phyloP scores from a whole-genome alignment of 2,797 vertebrate genomes.

The Coluber constrictor region DNA sequence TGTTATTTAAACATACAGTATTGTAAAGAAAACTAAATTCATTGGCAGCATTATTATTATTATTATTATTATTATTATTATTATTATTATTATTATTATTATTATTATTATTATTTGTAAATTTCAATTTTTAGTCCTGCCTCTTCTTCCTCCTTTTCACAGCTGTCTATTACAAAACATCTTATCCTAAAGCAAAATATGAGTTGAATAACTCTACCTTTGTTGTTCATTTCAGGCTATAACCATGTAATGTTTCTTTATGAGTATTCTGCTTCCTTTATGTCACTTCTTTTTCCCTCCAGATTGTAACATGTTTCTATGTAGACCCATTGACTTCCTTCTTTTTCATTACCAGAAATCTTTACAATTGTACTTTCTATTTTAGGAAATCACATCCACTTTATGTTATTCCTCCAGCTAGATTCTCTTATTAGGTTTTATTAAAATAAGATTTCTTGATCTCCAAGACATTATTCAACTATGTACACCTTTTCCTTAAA shows the following conservation, averaged over 20 bases:
- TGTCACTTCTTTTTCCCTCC: not conserved
- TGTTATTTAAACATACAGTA: not conserved
- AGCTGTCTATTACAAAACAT: not conserved
- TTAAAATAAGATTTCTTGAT: not conserved
- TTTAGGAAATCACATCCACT: not conserved
- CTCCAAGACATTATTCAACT: not conserved
- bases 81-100: not conserved
- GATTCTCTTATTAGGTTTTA: not conserved
- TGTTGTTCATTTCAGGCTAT: not conserved
- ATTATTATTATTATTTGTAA: not conserved
- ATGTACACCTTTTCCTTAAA: not conserved
- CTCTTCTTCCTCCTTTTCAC: not conserved
- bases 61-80: not conserved
- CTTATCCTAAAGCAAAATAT: not conserved
- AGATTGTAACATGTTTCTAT: not conserved
- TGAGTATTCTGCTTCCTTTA: not conserved
- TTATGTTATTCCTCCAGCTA: not conserved
- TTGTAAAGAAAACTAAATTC: not conserved
- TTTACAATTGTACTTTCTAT: not conserved
- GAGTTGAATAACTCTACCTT: not conserved
- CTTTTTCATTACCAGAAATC: not conserved
- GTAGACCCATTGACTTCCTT: not conserved
- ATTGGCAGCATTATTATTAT: too few relatives aligned
- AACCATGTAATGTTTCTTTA: not conserved
- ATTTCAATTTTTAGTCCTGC: not conserved